Percentiles rank a stretch among this genome's conserved stretches.
Evolutionary conservation across 2,888 invertebrate species (phyloP).

Genomic region (Chrysopilus asiliformis): DNA sequence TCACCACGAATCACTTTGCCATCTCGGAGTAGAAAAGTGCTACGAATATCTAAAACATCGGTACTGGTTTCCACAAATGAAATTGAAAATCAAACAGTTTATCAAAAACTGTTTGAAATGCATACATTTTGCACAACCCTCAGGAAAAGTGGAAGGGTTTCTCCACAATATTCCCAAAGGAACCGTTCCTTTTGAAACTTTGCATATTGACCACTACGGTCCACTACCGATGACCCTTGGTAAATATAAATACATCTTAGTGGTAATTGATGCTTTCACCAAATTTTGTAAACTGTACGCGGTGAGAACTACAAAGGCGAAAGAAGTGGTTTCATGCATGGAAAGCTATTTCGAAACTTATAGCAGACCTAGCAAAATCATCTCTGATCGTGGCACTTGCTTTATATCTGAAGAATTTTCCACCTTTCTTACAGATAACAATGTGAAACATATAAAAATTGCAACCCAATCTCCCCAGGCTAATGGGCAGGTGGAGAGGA

Average conservation of each 20-base stretch:
- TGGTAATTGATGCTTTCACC: not conserved
- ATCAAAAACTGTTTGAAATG: too few relatives aligned
- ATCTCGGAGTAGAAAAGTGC: not conserved
- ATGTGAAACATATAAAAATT: constrained; percentile 1
- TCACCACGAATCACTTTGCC: constrained; percentile 21
- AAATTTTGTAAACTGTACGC: not conserved
- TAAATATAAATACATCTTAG: not conserved
- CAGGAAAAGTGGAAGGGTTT: too few relatives aligned
- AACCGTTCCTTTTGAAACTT: not conserved
- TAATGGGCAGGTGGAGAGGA: constrained; percentile 4
- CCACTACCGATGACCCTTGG: not conserved
- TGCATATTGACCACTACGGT: not conserved
- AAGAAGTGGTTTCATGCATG: too few relatives aligned
- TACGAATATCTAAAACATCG: not conserved
- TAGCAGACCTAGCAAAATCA: too few relatives aligned
- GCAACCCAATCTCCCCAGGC: constrained; percentile 1
- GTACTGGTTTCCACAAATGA: not conserved
- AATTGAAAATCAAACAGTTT: not conserved
- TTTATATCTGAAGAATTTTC: not conserved
- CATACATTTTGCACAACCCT: too few relatives aligned
- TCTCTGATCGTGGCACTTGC: too few relatives aligned
- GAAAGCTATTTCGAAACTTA: too few relatives aligned
- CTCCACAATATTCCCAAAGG: not conserved
- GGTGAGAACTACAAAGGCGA: too few relatives aligned
- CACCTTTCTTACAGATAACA: not conserved